phyloP scores from a whole-genome alignment of 2,113 vertebrate genomes.

The Ophthalmolycus amberensis region DNA sequence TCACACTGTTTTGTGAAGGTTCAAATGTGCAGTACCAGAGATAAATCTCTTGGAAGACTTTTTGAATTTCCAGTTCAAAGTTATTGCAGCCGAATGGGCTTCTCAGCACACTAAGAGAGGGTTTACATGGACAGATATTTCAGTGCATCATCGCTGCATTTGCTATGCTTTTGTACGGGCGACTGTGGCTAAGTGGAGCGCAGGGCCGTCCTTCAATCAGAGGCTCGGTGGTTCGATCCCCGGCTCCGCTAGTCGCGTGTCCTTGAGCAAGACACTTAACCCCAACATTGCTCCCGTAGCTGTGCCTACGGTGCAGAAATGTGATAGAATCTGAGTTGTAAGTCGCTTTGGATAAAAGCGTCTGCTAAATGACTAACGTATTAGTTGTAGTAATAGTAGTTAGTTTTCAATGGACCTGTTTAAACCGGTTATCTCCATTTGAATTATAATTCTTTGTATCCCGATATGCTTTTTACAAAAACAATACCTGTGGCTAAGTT shows the following conservation, averaged over 20 bases:
- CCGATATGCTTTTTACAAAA: background rate
- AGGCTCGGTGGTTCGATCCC: too few relatives aligned
- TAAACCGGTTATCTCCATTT: background rate
- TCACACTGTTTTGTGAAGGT: conserved; percentile 1
- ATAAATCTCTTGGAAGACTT: background rate
- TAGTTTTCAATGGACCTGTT: background rate
- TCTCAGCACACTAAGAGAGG: background rate
- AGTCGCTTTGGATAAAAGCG: too few relatives aligned
- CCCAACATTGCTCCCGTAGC: too few relatives aligned
- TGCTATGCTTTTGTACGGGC: background rate
- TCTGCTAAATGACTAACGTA: too few relatives aligned
- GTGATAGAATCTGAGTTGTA: too few relatives aligned
- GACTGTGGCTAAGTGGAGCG: too few relatives aligned
- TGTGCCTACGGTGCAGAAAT: too few relatives aligned
- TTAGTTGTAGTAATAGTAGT: background rate
- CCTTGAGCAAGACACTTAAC: too few relatives aligned
- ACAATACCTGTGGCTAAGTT: background rate
- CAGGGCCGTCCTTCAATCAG: too few relatives aligned
- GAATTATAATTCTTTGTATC: background rate
- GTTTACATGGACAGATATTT: background rate
- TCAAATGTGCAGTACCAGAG: background rate
- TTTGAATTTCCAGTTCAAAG: background rate
- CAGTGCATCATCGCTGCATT: background rate
- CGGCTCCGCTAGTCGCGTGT: too few relatives aligned
- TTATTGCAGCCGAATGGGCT: background rate